phyloP scores from a whole-genome alignment of 2,888 invertebrate species.

The Eudemis profundana region DNA sequence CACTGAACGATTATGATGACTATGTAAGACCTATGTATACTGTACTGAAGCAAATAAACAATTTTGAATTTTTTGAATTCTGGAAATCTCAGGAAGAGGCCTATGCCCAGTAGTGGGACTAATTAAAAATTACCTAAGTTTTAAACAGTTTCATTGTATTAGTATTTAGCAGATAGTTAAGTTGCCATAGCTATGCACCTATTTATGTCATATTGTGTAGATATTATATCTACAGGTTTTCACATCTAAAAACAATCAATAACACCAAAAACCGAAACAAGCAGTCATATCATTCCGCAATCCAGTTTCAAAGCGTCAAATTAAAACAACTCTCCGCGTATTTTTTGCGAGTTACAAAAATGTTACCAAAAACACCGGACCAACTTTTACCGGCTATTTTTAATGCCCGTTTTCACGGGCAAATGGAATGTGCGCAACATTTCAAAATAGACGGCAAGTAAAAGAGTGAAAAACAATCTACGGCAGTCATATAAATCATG shows the following conservation, averaged over 20 bases:
- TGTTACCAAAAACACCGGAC: slow-evolving; percentile 6
- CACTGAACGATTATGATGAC: no score
- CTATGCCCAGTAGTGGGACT: no score
- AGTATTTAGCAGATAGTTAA: no score
- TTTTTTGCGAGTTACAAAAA: slow-evolving; percentile 20
- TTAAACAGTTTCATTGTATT: no score
- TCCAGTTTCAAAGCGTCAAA: not conserved
- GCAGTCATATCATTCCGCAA: slow-evolving; percentile 7
- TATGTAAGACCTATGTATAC: no score
- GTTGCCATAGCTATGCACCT: no score
- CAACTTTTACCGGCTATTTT: slow-evolving; percentile 56
- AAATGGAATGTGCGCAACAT: slow-evolving; percentile 67
- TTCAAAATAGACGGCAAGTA: slow-evolving; percentile 63
- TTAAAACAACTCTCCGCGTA: not conserved
- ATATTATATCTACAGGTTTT: no score
- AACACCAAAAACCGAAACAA: not conserved
- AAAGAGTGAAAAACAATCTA: slow-evolving; percentile 64
- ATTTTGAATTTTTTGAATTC: no score
- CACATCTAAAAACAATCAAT: not conserved
- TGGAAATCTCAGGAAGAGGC: no score
- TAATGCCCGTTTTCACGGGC: slow-evolving; percentile 62
- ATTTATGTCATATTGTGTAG: no score
- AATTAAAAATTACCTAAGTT: no score
- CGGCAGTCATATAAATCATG: slow-evolving; percentile 67
- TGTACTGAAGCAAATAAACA: no score